A percentile compares a stretch with the other conserved stretches of the same genome.
These are phyloP conservation scores for Spodoptera litura DNA, from an alignment of 1,140 invertebrate species.

Conservation along the genomic window DNA sequence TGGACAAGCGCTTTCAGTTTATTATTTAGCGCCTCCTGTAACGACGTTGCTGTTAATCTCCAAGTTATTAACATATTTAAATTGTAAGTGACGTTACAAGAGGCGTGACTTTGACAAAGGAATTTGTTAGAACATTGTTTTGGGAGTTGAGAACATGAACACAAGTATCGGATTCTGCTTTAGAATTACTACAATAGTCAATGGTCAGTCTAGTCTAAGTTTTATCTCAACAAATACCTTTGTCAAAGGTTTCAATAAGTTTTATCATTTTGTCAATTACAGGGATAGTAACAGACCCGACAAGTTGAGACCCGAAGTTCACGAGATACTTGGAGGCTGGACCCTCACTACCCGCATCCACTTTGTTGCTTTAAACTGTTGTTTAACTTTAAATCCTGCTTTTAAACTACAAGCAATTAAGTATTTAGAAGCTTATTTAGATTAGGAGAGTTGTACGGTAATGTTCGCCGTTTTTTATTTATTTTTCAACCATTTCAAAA, in stretches of 20 bases:
- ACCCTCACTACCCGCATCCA: constrained; percentile 70
- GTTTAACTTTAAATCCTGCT: constrained; percentile 70
- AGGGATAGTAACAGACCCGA: constrained; percentile 65
- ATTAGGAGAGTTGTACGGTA: constrained; percentile 74
- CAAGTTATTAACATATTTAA: constrained; percentile 31
- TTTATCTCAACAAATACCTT: constrained; percentile 47
- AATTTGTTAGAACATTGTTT: constrained; percentile 21
- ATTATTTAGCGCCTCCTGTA: constrained; percentile 28
- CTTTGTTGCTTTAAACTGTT: constrained; percentile 69
- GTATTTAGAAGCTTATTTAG: constrained; percentile 65
- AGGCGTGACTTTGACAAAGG: constrained; percentile 48
- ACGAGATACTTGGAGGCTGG: constrained; percentile 82
- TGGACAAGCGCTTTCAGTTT: constrained; percentile 42
- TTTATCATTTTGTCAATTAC: constrained; percentile 54
- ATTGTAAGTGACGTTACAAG: constrained; percentile 15
- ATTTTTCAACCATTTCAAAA: constrained; percentile 53
- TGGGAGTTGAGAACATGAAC: neutral
- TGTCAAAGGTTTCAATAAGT: constrained; percentile 53
- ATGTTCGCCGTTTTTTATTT: constrained; percentile 41
- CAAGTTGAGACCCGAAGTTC: constrained; percentile 67
- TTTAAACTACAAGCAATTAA: constrained; percentile 73
- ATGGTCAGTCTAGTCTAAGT: neutral
- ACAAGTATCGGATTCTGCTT: neutral
- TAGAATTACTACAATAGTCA: neutral
- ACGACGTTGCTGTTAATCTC: constrained; percentile 14